Conservation (phyloP, 2,888 invertebrate species). For the Acrobeloides nanus region DNA sequence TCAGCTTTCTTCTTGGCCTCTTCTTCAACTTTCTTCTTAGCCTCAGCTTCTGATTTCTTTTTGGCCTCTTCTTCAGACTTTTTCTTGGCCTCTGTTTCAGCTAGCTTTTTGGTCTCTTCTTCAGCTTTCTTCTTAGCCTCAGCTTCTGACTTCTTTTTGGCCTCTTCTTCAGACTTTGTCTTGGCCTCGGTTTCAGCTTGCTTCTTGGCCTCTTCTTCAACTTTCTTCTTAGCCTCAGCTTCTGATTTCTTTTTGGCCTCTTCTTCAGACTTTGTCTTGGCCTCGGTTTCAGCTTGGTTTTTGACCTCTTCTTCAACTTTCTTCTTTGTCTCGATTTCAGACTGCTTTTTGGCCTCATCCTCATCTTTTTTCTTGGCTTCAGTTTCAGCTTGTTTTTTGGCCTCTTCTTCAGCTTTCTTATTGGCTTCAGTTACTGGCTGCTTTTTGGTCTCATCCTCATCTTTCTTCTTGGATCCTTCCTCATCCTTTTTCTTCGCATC, state of each 20-base stretch:
- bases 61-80: slow-evolving; percentile 15
- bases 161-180: slow-evolving; percentile 2
- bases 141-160: slow-evolving; percentile 1
- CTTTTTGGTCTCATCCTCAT: slow-evolving; percentile 8
- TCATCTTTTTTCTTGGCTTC: slow-evolving; percentile 3
- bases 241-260: slow-evolving; percentile 8
- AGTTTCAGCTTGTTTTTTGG: slow-evolving; percentile 9
- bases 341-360: slow-evolving; percentile 8
- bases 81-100: slow-evolving; percentile 8
- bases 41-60: slow-evolving; percentile 8
- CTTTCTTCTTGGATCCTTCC: neutral
- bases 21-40: slow-evolving; percentile 11
- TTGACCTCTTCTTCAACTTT: too few species aligned
- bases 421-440: slow-evolving; percentile 3
- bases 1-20: slow-evolving; percentile 8
- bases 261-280: too few species aligned
- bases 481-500: slow-evolving; percentile 1
- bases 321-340: too few species aligned
- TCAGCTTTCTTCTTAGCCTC: slow-evolving; percentile 11
- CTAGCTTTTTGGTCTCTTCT: slow-evolving; percentile 7
- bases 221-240: slow-evolving; percentile 12
- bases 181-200: slow-evolving; percentile 11
- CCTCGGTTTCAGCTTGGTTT: slow-evolving; percentile 6
- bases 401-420: slow-evolving; percentile 16
- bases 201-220: slow-evolving; percentile 15